Conservation (phyloP, 2,113 vertebrate genomes). For the Scalopus aquaticus region DNA sequence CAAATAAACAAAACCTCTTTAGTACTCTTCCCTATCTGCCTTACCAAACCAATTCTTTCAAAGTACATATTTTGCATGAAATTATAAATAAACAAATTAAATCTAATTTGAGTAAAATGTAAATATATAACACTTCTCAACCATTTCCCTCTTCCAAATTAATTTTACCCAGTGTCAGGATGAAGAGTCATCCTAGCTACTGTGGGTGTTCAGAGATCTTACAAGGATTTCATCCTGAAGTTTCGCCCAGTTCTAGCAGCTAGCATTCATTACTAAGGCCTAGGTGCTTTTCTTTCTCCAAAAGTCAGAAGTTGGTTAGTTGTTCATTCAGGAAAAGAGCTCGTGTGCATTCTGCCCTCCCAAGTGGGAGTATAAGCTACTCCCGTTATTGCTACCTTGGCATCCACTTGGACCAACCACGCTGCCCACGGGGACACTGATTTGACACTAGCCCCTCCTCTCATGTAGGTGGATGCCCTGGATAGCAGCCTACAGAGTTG, state of each 20-base stretch:
- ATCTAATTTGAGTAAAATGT: constrained; percentile 25
- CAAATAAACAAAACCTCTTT: constrained; percentile 62
- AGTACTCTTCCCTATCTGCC: constrained; percentile 23
- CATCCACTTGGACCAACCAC: neutral
- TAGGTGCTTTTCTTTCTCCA: neutral
- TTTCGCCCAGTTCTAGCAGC: neutral
- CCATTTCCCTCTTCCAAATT: neutral
- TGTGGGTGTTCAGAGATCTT: neutral
- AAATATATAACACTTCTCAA: neutral
- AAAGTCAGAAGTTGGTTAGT: neutral
- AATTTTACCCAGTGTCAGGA: neutral
- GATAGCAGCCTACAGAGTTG: neutral
- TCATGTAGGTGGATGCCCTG: neutral
- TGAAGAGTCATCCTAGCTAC: neutral
- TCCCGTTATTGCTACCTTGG: neutral
- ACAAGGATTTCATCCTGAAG: neutral
- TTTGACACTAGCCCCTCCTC: neutral
- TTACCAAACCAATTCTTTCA: constrained; percentile 44
- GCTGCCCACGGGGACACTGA: neutral
- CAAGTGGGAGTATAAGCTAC: neutral
- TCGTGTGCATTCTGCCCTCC: neutral
- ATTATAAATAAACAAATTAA: constrained; percentile 50
- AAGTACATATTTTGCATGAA: constrained; percentile 13
- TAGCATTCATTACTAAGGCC: neutral
- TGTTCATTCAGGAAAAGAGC: neutral